Base-by-base conservation (phyloP, 1,140 invertebrate species). In the Calephelis nemesis region DNA sequence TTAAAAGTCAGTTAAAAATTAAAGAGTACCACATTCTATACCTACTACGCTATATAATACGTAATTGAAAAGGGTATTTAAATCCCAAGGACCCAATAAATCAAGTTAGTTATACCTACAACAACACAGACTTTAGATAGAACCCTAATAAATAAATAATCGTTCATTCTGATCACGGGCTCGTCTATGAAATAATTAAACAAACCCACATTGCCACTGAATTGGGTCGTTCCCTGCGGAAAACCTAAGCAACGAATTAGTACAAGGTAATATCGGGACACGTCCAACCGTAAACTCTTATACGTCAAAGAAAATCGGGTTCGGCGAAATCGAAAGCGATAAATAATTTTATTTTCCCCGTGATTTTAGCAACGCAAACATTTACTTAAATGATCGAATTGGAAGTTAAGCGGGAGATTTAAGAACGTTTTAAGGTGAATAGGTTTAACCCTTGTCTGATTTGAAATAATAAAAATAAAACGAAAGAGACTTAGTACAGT, bases 141-240 rank as follows among this genome's bases (percentile, higher is more conserved):
- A 49, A 50, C 48, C 47, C 19, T 39, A 58, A 39, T 58, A 58
- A 58, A 58, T 58, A 58, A 58, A 58, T 58, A 58, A 30, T 58
- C 19, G 39, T 64, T 49, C 49, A 64, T 49, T 47, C 63, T 47
- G 63, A 49, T 64, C 63, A 64, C 63, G 63, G 30, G n/a, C 63
- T 30, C 19, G 47, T 66, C 50, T 66, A 66, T 66, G 50, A 66
- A 66, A 66, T 66, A 66, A 66, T 66, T 66, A 66, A 66, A 66
- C 64, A 65, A 65, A 65, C 65, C 65, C 65, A 66, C 65, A 66
- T 66, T 52, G 65, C 12, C 50, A 47, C 49, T 58, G 64, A 65
- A 52, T 40, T 5, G 62, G 62, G 62, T 48, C n/a, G 39, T 45
- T 66, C 65, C 65, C 65, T 19, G 15, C 47, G 65, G 65, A 66